Conservation (phyloP, 2,888 invertebrate genomes). For the Drosophila lacicola region DNA sequence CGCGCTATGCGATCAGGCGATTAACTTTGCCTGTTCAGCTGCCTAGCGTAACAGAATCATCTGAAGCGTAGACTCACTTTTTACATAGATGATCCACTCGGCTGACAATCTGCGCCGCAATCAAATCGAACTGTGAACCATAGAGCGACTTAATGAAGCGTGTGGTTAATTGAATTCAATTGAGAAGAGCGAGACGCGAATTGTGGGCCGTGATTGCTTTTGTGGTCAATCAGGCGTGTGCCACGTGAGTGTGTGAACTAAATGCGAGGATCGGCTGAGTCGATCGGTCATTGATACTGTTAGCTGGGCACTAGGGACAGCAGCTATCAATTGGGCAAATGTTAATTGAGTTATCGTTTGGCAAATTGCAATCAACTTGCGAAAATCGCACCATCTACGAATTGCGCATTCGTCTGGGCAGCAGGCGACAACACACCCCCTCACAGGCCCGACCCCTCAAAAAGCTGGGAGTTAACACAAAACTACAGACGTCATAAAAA, state of each 20-base stretch:
- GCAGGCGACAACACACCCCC: neutral
- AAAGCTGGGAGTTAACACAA: conserved; percentile 21
- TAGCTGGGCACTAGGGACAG: neutral
- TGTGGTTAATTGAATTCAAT: conserved; percentile 50
- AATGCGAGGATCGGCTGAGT: neutral
- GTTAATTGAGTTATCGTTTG: conserved; percentile 38
- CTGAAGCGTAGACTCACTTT: conserved; percentile 14
- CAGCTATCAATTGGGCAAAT: conserved; percentile 33
- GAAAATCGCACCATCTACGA: conserved; percentile 18
- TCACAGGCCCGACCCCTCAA: neutral
- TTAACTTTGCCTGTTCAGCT: conserved; percentile 1
- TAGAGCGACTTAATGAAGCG: conserved; percentile 45
- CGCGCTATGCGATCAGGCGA: neutral
- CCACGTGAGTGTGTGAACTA: conserved; percentile 8
- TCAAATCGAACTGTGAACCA: conserved; percentile 49
- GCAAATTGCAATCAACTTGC: conserved; percentile 26
- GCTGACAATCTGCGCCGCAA: conserved; percentile 18
- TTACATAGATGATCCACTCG: conserved; percentile 13
- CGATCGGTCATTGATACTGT: conserved; percentile 34
- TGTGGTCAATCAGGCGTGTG: conserved; percentile 32
- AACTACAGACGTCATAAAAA: conserved; percentile 55
- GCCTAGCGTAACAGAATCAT: neutral
- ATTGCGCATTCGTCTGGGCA: conserved; percentile 40
- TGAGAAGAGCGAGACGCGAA: neutral
- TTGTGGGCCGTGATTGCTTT: conserved; percentile 9